phyloP scores from a whole-genome alignment of 2,888 invertebrate species.

The Orthosia gracilis region DNA sequence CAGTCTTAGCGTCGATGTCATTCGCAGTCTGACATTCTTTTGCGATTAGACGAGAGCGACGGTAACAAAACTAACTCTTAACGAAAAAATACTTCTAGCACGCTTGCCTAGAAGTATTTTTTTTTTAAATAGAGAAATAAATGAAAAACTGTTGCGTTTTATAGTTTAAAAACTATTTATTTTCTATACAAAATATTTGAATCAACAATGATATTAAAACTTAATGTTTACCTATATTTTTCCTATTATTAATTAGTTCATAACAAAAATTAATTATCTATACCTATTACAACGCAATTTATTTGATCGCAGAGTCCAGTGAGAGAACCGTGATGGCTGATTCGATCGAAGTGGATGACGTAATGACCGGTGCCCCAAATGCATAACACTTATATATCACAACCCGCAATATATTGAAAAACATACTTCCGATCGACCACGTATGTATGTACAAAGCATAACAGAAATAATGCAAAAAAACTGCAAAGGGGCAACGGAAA shows the following conservation, averaged over 20 bases:
- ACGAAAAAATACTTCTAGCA: too few species aligned
- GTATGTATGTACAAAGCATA: too few species aligned
- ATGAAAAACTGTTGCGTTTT: constrained; percentile 1
- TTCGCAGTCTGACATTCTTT: too few species aligned
- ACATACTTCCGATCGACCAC: too few species aligned
- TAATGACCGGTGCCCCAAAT: background rate
- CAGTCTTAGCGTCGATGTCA: too few species aligned
- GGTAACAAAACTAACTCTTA: too few species aligned
- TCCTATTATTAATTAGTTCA: constrained; percentile 2
- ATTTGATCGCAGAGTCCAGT: background rate
- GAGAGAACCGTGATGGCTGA: background rate
- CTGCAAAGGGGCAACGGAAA: too few species aligned
- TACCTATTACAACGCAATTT: background rate
- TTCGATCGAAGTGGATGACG: background rate
- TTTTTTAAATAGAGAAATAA: background rate
- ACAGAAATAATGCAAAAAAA: too few species aligned
- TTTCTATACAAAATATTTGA: constrained; percentile 33
- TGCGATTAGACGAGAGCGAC: too few species aligned
- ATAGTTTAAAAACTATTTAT: constrained; percentile 39
- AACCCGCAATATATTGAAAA: too few species aligned
- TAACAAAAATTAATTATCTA: constrained; percentile 10
- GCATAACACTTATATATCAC: too few species aligned
- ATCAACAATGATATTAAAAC: constrained; percentile 24
- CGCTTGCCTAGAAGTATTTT: too few species aligned
- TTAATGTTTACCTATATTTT: constrained; percentile 21